phyloP scores from a whole-genome alignment of 2,888 invertebrate species.

The Rotaria sp. region DNA sequence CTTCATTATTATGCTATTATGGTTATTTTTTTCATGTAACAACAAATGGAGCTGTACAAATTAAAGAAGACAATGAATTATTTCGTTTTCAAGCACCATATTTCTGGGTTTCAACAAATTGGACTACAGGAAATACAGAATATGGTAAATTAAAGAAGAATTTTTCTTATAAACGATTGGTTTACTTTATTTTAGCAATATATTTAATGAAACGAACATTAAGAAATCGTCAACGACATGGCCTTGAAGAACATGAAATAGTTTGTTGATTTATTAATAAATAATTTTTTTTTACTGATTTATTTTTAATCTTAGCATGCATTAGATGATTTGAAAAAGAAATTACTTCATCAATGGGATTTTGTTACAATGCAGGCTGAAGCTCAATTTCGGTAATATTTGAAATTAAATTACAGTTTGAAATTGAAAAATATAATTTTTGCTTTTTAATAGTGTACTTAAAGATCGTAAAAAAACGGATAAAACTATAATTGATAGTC shows the following conservation, averaged over 20 bases:
- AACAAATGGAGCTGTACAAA: slow-evolving; percentile 78
- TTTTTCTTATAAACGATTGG: neutral
- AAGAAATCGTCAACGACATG: slow-evolving; percentile 90
- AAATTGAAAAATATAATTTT: too few species aligned
- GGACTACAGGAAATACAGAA: slow-evolving; percentile 85
- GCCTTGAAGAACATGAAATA: slow-evolving; percentile 85
- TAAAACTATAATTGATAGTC: slow-evolving; percentile 87
- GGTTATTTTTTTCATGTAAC: slow-evolving; percentile 97
- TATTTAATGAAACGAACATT: slow-evolving; percentile 86
- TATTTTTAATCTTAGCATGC: slow-evolving; percentile 64
- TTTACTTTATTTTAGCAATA: slow-evolving; percentile 64
- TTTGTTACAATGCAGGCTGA: slow-evolving; percentile 91
- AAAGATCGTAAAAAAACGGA: slow-evolving; percentile 92
- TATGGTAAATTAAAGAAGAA: slow-evolving; percentile 61
- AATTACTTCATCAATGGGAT: slow-evolving; percentile 93
- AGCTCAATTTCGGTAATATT: slow-evolving; percentile 69
- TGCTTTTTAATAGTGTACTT: slow-evolving; percentile 61
- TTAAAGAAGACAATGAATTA: slow-evolving; percentile 85
- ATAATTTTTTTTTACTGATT: neutral
- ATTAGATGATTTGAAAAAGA: slow-evolving; percentile 77
- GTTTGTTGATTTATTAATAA: slow-evolving; percentile 44
- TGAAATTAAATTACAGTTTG: too few species aligned
- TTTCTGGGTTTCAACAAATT: slow-evolving; percentile 90
- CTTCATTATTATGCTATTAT: slow-evolving; percentile 87
- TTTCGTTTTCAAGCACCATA: slow-evolving; percentile 88